A percentile compares a stretch with the other conserved stretches of the same genome.
These are phyloP conservation scores for Pachycephus smyrnensis DNA, from an alignment of 2,888 invertebrate genomes.

Conservation along the genomic window DNA sequence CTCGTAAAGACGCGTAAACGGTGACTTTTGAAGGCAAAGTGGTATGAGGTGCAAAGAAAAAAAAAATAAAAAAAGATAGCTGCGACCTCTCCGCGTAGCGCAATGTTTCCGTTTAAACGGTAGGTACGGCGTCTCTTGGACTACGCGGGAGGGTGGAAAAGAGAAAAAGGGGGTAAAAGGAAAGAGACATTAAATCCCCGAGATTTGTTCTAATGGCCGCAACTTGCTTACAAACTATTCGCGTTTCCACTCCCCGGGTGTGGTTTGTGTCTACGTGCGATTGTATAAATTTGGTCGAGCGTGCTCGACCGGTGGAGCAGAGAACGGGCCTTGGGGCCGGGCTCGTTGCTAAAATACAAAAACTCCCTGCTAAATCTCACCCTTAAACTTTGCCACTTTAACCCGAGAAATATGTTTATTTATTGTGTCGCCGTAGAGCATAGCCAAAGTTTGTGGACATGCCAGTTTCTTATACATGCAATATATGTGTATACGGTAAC, in stretches of 20 bases:
- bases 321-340: neutral
- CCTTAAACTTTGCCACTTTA: constrained; percentile 44
- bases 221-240: constrained; percentile 64
- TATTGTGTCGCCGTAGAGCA: constrained; percentile 32
- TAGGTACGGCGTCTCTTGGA: neutral
- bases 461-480: neutral
- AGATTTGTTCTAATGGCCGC: constrained; percentile 65
- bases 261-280: constrained; percentile 42
- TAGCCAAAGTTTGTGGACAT: neutral
- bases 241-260: constrained; percentile 35
- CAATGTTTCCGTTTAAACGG: constrained; percentile 1
- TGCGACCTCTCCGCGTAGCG: neutral
- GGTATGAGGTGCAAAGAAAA: neutral
- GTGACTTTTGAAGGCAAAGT: neutral
- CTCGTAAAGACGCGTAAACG: neutral
- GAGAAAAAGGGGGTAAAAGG: constrained; percentile 28
- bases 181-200: constrained; percentile 62
- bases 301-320: neutral
- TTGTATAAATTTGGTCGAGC: constrained; percentile 52
- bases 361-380: constrained; percentile 46
- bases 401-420: constrained; percentile 47
- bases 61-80: neutral
- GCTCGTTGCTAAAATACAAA: constrained; percentile 41
- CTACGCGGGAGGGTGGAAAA: neutral
- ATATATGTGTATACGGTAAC: neutral